These are phyloP conservation scores for Chaetodon trifascialis DNA, from an alignment of 2,113 vertebrate species.

Conservation along the genomic window DNA sequence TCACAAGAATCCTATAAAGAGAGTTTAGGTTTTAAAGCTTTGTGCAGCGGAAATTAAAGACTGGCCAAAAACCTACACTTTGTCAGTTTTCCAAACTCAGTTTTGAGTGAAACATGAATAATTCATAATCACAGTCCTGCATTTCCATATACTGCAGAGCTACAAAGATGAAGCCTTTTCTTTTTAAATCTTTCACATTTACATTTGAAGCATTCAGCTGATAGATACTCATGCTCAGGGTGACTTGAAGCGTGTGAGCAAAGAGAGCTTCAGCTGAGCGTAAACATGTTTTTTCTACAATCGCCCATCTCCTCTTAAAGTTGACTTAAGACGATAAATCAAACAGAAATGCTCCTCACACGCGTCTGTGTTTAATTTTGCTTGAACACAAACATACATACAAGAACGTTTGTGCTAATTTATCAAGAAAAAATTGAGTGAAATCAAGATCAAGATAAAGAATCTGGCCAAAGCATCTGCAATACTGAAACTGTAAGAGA, in stretches of 20 bases:
- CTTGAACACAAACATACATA: neutral
- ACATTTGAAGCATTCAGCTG: constrained; percentile 26
- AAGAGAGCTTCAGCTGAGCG: neutral
- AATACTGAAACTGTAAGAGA: neutral
- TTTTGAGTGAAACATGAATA: constrained; percentile 52
- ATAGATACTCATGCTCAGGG: neutral
- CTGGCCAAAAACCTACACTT: neutral
- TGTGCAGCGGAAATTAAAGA: constrained; percentile 24
- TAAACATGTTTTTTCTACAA: neutral
- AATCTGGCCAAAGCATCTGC: neutral
- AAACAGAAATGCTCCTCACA: neutral
- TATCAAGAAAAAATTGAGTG: neutral
- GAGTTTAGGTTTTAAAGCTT: neutral
- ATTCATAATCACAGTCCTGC: constrained; percentile 33
- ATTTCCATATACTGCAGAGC: constrained; percentile 45
- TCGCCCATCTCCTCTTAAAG: neutral
- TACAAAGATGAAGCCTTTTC: constrained; percentile 19
- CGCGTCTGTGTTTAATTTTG: neutral
- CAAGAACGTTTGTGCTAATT: neutral
- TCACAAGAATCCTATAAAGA: constrained; percentile 9
- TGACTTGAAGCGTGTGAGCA: neutral
- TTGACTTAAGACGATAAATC: neutral
- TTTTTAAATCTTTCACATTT: constrained; percentile 40
- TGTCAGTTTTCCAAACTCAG: constrained; percentile 37
- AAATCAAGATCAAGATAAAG: neutral